Conservation (phyloP, 2,888 invertebrate species). For the Eilema depressum region DNA sequence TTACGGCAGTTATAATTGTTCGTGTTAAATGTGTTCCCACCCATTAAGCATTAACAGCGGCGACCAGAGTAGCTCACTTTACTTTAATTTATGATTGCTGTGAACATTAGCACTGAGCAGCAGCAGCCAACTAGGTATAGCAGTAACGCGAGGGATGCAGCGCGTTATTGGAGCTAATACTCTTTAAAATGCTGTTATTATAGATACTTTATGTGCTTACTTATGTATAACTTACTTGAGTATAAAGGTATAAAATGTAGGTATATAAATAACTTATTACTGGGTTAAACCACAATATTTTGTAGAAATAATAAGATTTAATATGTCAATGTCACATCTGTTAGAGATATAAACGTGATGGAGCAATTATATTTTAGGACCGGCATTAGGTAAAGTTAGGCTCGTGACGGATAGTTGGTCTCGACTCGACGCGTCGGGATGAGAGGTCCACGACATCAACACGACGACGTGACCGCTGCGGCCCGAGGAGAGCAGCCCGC, state of each 20-base stretch:
- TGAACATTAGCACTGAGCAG: not conserved
- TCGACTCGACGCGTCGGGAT: not conserved
- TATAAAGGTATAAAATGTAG: too few relatives aligned
- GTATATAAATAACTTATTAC: too few relatives aligned
- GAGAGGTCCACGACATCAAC: not conserved
- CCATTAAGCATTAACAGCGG: too few relatives aligned
- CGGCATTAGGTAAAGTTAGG: not conserved
- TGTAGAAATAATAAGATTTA: not conserved
- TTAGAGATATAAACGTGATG: not conserved
- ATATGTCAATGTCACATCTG: not conserved
- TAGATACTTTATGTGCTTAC: too few relatives aligned
- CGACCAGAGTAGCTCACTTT: not conserved
- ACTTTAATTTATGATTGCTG: not conserved
- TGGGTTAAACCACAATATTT: not conserved
- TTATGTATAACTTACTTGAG: too few relatives aligned
- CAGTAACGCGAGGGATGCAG: not conserved
- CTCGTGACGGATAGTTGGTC: slow-evolving; percentile 3
- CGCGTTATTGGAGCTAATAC: not conserved
- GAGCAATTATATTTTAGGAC: not conserved
- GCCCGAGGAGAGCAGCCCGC: not conserved
- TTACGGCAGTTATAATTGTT: not conserved
- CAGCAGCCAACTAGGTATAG: too few relatives aligned
- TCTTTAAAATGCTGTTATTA: too few relatives aligned
- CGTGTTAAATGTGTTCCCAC: not conserved
- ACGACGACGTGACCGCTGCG: slow-evolving; percentile 10